phyloP scores from a whole-genome alignment of 1,140 invertebrate species.

The Leptonema lineaticorne region DNA sequence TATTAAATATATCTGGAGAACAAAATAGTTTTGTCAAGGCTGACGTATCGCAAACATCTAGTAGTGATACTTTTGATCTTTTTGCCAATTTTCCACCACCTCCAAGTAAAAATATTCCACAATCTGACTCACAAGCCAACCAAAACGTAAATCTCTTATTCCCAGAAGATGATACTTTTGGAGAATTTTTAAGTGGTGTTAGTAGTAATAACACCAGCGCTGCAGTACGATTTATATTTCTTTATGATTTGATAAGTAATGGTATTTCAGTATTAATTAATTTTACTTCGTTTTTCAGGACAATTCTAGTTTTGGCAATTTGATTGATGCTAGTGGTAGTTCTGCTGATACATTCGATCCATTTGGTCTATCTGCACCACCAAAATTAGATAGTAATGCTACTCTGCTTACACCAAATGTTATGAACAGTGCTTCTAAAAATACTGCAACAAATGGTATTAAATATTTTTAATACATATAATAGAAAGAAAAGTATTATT shows the following conservation, averaged over 20 bases:
- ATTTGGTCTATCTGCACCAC: constrained; percentile 33
- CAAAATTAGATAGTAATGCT: constrained; percentile 28
- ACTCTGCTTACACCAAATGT: constrained; percentile 39
- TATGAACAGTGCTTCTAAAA: constrained; percentile 24
- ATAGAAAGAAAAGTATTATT: too few species aligned
- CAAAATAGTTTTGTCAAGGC: background rate
- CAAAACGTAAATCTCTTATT: constrained; percentile 35
- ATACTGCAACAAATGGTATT: constrained; percentile 26
- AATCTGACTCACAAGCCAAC: background rate
- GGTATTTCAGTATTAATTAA: background rate
- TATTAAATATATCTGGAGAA: constrained; percentile 22
- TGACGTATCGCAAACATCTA: background rate
- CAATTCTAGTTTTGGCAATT: constrained; percentile 24
- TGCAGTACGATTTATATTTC: background rate
- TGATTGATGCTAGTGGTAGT: constrained; percentile 13
- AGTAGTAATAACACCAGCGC: constrained; percentile 5
- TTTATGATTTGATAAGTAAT: background rate
- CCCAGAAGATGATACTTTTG: constrained; percentile 49
- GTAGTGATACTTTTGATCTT: constrained; percentile 51
- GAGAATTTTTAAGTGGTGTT: constrained; percentile 50
- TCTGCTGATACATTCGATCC: constrained; percentile 35
- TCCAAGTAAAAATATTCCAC: constrained; percentile 25
- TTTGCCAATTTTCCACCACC: constrained; percentile 44
- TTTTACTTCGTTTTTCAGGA: background rate
- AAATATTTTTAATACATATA: constrained; percentile 1